Conservation (phyloP, 2,113 vertebrate genomes). For the Mormoops blainvillei region DNA sequence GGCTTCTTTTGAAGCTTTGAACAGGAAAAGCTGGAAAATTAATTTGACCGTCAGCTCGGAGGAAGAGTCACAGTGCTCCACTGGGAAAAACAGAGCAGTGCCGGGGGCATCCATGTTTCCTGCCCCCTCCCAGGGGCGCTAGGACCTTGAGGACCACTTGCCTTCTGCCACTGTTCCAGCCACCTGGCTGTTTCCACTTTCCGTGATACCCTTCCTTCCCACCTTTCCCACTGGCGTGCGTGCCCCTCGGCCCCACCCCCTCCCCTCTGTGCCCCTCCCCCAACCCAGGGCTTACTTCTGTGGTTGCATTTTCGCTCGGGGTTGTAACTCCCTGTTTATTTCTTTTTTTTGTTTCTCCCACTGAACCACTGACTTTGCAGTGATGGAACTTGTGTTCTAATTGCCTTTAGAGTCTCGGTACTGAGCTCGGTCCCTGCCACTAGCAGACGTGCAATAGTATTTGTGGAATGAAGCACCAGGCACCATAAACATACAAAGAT, state of each 20-base stretch:
- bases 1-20: not conserved
- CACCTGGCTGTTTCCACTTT: not conserved
- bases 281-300: too few relatives aligned
- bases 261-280: not conserved
- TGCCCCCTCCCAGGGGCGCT: rapidly evolving
- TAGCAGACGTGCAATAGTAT: rapidly evolving
- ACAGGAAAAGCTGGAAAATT: not conserved
- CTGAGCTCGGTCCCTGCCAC: not conserved
- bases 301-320: not conserved
- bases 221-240: not conserved
- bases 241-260: not conserved
- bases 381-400: not conserved
- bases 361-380: not conserved
- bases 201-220: not conserved
- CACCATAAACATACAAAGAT: not conserved
- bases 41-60: rapidly evolving
- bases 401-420: not conserved
- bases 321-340: not conserved
- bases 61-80: not conserved
- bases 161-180: not conserved
- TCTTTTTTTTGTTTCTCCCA: not conserved
- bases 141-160: rapidly evolving
- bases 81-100: not conserved
- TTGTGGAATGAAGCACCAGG: not conserved
- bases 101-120: not conserved